phyloP scores from a whole-genome alignment of 2,888 invertebrate genomes.

The Tuberolachnus salignus region DNA sequence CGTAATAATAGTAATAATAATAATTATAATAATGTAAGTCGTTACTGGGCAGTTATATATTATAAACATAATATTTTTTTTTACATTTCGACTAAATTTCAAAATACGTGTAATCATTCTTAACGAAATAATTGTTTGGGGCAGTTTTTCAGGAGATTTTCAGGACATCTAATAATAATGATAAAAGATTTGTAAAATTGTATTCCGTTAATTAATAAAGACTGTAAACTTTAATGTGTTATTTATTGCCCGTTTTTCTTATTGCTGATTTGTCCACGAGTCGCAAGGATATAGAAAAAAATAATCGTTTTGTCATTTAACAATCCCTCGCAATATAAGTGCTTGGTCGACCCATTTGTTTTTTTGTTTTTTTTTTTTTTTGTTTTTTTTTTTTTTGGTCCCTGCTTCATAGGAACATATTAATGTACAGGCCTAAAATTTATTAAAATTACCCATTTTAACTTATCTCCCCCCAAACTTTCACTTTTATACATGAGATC shows the following conservation, averaged over 20 bases:
- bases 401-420: slow-evolving; percentile 34
- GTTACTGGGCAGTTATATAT: slow-evolving; percentile 27
- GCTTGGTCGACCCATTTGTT: slow-evolving; percentile 21
- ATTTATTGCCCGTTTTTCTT: slow-evolving; percentile 3
- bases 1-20: not conserved
- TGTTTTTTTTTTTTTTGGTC: slow-evolving; percentile 12
- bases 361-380: too few species aligned
- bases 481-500: slow-evolving; percentile 28
- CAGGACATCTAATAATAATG: slow-evolving; percentile 16
- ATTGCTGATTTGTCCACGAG: slow-evolving; percentile 27
- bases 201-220: slow-evolving; percentile 30
- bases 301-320: not conserved
- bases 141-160: slow-evolving; percentile 33
- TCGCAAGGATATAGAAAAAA: slow-evolving; percentile 25
- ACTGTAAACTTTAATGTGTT: too few species aligned
- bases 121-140: slow-evolving; percentile 3
- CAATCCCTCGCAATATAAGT: slow-evolving; percentile 18
- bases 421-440: slow-evolving; percentile 2
- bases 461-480: not conserved
- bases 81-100: slow-evolving; percentile 11
- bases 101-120: not conserved
- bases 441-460: slow-evolving; percentile 3
- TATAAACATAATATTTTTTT: not conserved
- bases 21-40: not conserved
- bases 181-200: slow-evolving; percentile 7